Conservation (phyloP, 2,888 invertebrate species). For the Lingula anatina region DNA sequence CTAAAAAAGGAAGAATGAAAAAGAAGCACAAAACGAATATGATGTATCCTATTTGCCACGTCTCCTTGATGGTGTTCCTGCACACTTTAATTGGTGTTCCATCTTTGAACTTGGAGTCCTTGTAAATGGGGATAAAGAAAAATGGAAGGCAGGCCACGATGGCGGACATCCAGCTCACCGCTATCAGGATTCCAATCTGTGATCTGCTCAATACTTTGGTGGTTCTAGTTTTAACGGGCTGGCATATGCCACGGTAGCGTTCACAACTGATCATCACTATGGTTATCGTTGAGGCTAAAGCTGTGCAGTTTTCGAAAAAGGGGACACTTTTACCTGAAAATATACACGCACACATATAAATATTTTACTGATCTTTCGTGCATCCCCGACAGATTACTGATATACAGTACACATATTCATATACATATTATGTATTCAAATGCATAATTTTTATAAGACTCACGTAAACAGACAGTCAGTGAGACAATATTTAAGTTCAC, state of each 20-base stretch:
- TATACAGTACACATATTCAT: too few relatives aligned
- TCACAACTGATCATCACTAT: constrained; percentile 91
- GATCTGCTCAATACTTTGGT: constrained; percentile 5
- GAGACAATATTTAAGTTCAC: too few relatives aligned
- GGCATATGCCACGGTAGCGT: constrained; percentile 84
- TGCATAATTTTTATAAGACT: too few relatives aligned
- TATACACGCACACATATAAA: too few relatives aligned
- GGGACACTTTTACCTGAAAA: constrained; percentile 84
- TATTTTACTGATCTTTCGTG: too few relatives aligned
- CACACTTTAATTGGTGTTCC: constrained; percentile 15
- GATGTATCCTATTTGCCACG: constrained; percentile 12
- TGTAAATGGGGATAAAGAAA: constrained; percentile 14
- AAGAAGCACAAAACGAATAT: constrained; percentile 15
- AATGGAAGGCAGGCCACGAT: constrained; percentile 51
- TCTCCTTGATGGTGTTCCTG: constrained; percentile 11
- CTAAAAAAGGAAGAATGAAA: constrained; percentile 17
- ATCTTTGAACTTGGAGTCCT: constrained; percentile 14
- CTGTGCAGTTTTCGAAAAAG: constrained; percentile 85
- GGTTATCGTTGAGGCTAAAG: constrained; percentile 86
- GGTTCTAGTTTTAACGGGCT: constrained; percentile 74
- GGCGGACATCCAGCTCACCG: constrained; percentile 30
- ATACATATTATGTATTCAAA: too few relatives aligned
- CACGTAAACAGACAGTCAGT: too few relatives aligned
- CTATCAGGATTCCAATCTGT: constrained; percentile 8
- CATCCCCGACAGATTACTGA: too few relatives aligned